Evolutionary conservation across 1,140 invertebrate genomes (phyloP), one percentile per base, ranked within the genome.

Genomic region (Tetramorium simillimum): DNA sequence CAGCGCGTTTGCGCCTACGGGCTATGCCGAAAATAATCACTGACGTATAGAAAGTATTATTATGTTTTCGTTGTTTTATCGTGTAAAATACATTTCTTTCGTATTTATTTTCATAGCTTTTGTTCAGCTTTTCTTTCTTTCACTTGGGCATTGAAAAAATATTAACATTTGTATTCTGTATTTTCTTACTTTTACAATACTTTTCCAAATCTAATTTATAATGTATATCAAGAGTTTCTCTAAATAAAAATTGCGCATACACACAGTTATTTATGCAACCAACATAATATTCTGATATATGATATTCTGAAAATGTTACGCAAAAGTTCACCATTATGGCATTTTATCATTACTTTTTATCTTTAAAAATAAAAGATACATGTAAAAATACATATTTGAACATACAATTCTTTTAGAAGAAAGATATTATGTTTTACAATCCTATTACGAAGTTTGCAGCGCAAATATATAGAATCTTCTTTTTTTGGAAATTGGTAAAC

Each of bases 21-120:
- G 12, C 24, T 60, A 46, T 3, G 12, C 3, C 12, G 14, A 46
- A 60, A 73, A 12, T 60, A 58, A 28, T 84, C 69, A 75, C n/a
- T 49, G 51, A 60, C 2, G 14, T 12, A 49, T 9, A 75, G 21
- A 84, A 75, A 62, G 33, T 37, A 28, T 46, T 73, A 60, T 14
- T 6, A 21, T 28, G 53, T 3, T 58, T 82, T 46, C 56, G 14
- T 58, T 63, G 16, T 70, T 81, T 81, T n/a, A 73, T 60, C 65
- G 24, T 9, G 21, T 33, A 18, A 70, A 73, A 33, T 1, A 33
- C 21, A 51, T 58, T 72, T 58, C 40, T 73, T 21, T 72, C 37
- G 10, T 9, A 16, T 51, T n/a, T 53, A 49, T 49, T 14, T 33
- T 40, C 33, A 3, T 69, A 10, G n/a, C 62, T 69, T 56, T 24